Base-by-base conservation (phyloP, 2,113 vertebrate species). In the Anguilla rostrata region DNA sequence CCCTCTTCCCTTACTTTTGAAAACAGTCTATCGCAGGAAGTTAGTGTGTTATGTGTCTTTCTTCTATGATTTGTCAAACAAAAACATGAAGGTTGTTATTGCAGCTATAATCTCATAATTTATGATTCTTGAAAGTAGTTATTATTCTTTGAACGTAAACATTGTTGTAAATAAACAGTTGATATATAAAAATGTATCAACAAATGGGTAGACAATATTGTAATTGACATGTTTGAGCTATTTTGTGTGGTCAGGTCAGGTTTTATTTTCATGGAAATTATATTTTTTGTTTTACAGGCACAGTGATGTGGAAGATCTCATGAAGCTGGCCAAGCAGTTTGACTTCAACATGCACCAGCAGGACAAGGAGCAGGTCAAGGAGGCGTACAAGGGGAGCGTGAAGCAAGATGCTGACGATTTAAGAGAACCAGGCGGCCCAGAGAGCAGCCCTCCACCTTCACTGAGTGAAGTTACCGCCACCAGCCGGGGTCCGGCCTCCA, bases 311-410 rank as follows among this genome's bases (percentile, higher is more conserved):
- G 97, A 98, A 29, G 96, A 97, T 46, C 95, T 99, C 78, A 96
- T 98, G 96, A 97, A 96, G 86, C 91, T 99, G 86, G 98, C 98
- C 86, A 95, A 95, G 63, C 96, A 97, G 90, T 98, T 99, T 90
- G 98, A 99, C 93, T 96, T 96, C 92, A 98, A 97, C 91, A 94
- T 98, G 92, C 95, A 96, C 57, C 95, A 91, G 57, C 91, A 92
- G 39, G 96, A 96, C 66, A 92, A 95, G 63, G 92, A 92, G 0
- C 83, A 88, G 16, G 93, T 89, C 0, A 92, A 94, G 81, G 88
- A 94, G 1, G 63, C 84, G 4, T 88, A 87, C 75, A 90, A 88
- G 86, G 89, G 86, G 85, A 88, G 86, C 34, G 75, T 29, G 56
- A 87, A 88, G 78, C 82, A 87, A 0, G 88, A 56, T n/a, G 81